Base-by-base conservation (phyloP, 2,888 invertebrate species). In the Euzetes globulus region DNA sequence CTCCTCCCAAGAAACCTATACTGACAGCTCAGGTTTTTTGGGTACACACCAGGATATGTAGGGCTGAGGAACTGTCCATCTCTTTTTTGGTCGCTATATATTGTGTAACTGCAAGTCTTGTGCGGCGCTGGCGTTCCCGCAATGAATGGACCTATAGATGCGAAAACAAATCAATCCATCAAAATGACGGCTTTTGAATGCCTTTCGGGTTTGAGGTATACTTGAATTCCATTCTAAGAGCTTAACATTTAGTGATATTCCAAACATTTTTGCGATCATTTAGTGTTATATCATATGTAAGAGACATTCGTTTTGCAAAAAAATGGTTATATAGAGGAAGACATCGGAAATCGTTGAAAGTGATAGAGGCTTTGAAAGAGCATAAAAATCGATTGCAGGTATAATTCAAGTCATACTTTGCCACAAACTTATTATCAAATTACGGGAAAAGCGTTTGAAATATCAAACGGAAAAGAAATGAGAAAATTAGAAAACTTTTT, bases 1-100 rank as follows among this genome's bases (percentile, higher is more conserved):
- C 88, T 87, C 82, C 88, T 88, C 72, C 98, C 98, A 81, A 91
- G 88, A 85, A 99, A 93, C 84, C 91, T 75, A 85, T 94, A 95
- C 85, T 89, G 89, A 87, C 97, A 98, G 80, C 87, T 87, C 82
- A 96, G 88, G 85, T 94, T 92, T 86, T 97, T 97, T 79, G 99
- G 98, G 86, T 99, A 99, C 81, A 94, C 91, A 79, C 99, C 99
- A 77, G 99, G 99, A 87, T 99, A 99, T 77, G 99, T 99, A 77
- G 98, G 97, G 76, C 98, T 95, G 81, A 94, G 86, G 81, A 99
- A 90, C 81, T 89, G 88, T 73, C 98, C 98, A 78, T 89, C 89
- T 81, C 89, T 88, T 80, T 87, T 87, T 75, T 84, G 83, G 80
- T 86, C 86, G 78, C 89, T 88, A 82, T 91, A 89, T 82, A 94